These are phyloP conservation scores for Vombatus ursinus DNA, from an alignment of 2,113 vertebrate species.

Conservation along the genomic window DNA sequence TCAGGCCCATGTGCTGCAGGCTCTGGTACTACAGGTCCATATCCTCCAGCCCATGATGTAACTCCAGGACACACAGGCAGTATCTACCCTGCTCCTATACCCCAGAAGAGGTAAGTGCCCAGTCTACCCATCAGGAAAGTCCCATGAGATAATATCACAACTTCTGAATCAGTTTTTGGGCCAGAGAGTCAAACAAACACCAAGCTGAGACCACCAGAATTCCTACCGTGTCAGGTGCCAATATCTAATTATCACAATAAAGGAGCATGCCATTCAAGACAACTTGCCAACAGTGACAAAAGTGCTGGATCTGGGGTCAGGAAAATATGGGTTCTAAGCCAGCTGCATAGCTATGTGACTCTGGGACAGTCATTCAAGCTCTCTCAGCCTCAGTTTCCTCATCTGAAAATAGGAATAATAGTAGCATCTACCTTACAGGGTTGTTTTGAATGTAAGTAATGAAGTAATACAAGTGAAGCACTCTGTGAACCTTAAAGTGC, in stretches of 20 bases:
- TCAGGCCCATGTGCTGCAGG: background rate
- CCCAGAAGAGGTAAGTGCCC: background rate
- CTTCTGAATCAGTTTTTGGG: background rate
- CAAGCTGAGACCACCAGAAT: background rate
- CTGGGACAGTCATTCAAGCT: background rate
- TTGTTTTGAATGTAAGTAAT: background rate
- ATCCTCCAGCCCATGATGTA: background rate
- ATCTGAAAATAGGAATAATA: background rate
- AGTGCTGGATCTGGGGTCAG: background rate
- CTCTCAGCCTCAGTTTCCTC: background rate
- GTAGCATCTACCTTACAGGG: background rate
- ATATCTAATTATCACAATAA: background rate
- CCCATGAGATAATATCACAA: background rate
- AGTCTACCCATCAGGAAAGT: background rate
- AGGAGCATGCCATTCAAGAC: background rate
- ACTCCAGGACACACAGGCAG: background rate
- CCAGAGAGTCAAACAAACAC: background rate
- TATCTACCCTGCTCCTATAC: background rate
- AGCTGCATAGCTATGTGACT: background rate
- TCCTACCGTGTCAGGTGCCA: background rate
- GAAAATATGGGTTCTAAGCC: background rate
- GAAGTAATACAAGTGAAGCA: background rate
- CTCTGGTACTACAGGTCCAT: background rate
- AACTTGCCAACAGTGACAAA: background rate
- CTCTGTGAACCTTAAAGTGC: background rate